phyloP scores from a whole-genome alignment of 2,888 invertebrate species.

The Onthophagus sagittarius region DNA sequence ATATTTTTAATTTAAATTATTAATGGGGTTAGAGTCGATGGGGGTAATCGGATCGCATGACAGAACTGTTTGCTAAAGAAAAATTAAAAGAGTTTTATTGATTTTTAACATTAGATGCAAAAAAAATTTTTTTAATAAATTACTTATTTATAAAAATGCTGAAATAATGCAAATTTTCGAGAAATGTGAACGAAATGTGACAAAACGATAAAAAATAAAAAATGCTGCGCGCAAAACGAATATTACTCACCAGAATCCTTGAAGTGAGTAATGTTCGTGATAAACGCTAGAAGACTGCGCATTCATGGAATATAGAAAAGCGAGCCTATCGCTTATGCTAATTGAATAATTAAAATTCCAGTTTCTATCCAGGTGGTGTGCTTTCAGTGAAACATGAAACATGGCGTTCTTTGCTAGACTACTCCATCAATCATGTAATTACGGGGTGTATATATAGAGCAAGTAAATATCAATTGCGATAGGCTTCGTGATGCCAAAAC shows the following conservation, averaged over 20 bases:
- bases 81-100: neutral
- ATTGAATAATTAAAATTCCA: neutral
- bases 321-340: neutral
- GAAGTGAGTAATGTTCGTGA: neutral
- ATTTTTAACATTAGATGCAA: neutral
- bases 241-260: neutral
- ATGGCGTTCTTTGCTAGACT: neutral
- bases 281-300: neutral
- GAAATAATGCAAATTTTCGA: too few species aligned
- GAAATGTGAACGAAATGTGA: neutral
- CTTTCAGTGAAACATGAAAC: neutral
- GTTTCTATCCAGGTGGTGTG: neutral
- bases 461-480: neutral
- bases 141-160: neutral
- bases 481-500: neutral
- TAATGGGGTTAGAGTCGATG: neutral
- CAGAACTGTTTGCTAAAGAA: neutral
- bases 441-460: neutral
- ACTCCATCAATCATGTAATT: neutral
- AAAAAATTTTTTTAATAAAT: too few species aligned
- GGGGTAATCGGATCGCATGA: neutral
- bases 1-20: conserved; percentile 13
- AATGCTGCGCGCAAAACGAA: neutral
- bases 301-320: neutral
- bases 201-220: neutral